These are phyloP conservation scores for Crypturellus tataupa DNA, from an alignment of 2,797 vertebrate genomes.

Conservation along the genomic window DNA sequence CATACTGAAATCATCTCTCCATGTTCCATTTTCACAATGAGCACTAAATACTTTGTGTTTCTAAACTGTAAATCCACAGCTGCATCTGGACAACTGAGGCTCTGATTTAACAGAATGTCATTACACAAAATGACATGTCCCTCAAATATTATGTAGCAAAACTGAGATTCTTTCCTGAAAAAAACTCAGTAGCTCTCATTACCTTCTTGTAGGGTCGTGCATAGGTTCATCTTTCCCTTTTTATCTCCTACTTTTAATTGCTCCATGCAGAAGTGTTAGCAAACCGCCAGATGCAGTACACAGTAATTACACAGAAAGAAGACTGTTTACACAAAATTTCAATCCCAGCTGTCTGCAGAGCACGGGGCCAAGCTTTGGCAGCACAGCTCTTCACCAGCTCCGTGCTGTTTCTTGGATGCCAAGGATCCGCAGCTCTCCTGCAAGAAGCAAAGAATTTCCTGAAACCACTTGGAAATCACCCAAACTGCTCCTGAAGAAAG, in stretches of 20 bases:
- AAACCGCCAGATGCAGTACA: accelerated
- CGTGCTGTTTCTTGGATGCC: neutral
- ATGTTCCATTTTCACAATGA: neutral
- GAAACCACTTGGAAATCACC: neutral
- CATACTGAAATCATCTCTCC: neutral
- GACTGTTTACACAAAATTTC: neutral
- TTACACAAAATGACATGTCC: accelerated
- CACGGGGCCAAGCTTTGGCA: neutral
- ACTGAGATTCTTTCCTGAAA: neutral
- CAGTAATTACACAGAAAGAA: neutral
- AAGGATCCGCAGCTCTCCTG: neutral
- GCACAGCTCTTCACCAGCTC: too few relatives aligned
- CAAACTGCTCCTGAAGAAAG: neutral
- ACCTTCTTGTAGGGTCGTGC: neutral
- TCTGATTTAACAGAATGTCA: neutral
- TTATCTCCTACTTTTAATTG: neutral
- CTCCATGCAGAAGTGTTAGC: neutral
- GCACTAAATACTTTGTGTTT: neutral
- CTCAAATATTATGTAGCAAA: neutral
- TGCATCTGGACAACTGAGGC: neutral
- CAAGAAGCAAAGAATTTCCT: neutral
- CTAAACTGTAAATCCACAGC: neutral
- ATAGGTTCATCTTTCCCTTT: neutral
- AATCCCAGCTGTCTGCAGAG: neutral
- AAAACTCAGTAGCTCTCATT: neutral